Evolutionary conservation across 2,113 vertebrate genomes (phyloP).

Genomic region (Geococcyx californianus): DNA sequence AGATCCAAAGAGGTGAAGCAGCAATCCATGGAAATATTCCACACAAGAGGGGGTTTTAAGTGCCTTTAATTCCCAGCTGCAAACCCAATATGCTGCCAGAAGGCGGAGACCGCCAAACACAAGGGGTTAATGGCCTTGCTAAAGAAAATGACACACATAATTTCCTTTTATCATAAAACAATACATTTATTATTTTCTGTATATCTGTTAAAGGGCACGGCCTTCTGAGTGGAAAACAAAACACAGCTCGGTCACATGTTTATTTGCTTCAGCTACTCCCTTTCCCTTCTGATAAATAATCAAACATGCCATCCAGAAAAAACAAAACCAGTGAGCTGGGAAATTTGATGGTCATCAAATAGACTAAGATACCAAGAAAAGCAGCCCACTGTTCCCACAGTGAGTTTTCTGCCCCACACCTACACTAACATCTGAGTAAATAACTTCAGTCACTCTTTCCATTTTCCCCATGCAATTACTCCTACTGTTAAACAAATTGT

Average conservation of each 20-base stretch:
- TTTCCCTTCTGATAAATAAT: slow-evolving; percentile 98
- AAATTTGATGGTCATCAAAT: slow-evolving; percentile 88
- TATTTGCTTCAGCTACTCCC: slow-evolving; percentile 92
- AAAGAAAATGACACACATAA: slow-evolving; percentile 68
- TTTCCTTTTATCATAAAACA: slow-evolving; percentile 85
- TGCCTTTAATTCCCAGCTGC: slow-evolving; percentile 49
- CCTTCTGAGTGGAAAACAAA: slow-evolving; percentile 95
- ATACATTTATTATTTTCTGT: slow-evolving; percentile 86
- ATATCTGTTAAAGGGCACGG: slow-evolving; percentile 88
- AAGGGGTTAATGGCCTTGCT: slow-evolving; percentile 70
- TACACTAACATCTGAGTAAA: slow-evolving; percentile 98
- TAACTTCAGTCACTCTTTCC: slow-evolving; percentile 95
- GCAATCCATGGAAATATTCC: slow-evolving; percentile 55
- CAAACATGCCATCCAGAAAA: slow-evolving; percentile 96
- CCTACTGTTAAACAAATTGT: slow-evolving; percentile 94
- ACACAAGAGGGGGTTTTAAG: slow-evolving; percentile 13
- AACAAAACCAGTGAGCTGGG: slow-evolving; percentile 88
- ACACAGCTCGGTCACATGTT: slow-evolving; percentile 92
- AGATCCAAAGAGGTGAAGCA: slow-evolving; percentile 40
- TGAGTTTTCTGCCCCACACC: slow-evolving; percentile 89
- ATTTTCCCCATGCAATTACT: slow-evolving; percentile 89
- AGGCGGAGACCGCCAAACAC: slow-evolving; percentile 7
- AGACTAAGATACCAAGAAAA: slow-evolving; percentile 90
- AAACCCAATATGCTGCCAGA: slow-evolving; percentile 48
- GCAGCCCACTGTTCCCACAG: slow-evolving; percentile 92